Evolutionary conservation across 2,888 invertebrate genomes (phyloP).

Genomic region (Ferrisia virgata): DNA sequence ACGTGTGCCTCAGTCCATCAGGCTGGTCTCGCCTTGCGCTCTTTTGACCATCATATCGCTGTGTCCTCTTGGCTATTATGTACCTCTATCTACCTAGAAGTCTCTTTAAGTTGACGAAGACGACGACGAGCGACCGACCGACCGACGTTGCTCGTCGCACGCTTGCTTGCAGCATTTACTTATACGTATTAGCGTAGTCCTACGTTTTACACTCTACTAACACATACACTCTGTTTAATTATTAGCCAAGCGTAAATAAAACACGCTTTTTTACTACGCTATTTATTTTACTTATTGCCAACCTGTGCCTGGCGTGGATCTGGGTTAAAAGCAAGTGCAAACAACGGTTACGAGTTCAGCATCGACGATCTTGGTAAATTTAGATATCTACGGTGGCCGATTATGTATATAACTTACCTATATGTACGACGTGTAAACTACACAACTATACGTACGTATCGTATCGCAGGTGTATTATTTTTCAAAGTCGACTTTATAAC

Average conservation of each 20-base stretch:
- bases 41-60: background rate
- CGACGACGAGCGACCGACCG: background rate
- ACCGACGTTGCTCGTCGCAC: background rate
- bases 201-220: conserved; percentile 23
- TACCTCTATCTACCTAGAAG: too few relatives aligned
- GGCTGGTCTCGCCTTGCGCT: background rate
- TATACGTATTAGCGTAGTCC: background rate
- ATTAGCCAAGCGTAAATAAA: conserved; percentile 38
- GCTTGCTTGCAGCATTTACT: background rate
- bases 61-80: background rate
- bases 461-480: background rate
- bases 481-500: background rate
- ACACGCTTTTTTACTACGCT: conserved; percentile 28
- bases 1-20: conserved; percentile 31
- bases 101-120: too few relatives aligned
- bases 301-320: background rate
- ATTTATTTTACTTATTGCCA: background rate
- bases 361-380: background rate
- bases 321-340: conserved; percentile 34
- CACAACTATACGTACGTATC: background rate
- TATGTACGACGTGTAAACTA: background rate
- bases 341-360: conserved; percentile 4
- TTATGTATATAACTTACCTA: background rate
- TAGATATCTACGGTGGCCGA: conserved; percentile 14
- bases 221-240: conserved; percentile 30